A percentile compares a stretch with the other conserved stretches of the same genome.
phyloP scores from a whole-genome alignment of 2,113 vertebrate genomes.

The Gallinago jamesoni region DNA sequence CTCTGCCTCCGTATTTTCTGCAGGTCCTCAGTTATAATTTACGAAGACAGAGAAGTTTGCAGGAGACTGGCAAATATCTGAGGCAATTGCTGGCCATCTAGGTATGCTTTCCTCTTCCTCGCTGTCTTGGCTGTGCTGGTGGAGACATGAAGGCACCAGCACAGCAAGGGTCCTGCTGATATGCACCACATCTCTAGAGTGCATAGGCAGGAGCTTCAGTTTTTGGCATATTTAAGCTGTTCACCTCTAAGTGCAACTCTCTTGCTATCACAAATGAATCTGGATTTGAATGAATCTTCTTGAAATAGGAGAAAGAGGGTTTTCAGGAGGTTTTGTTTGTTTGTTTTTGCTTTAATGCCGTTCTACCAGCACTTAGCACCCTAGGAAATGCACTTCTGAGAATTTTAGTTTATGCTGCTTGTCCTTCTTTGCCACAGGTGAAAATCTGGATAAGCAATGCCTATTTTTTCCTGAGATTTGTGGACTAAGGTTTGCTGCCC shows the following conservation, averaged over 20 bases:
- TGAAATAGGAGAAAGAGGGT: not conserved
- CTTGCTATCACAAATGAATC: not conserved
- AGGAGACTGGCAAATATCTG: not conserved
- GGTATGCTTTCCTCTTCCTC: not conserved
- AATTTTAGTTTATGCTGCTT: not conserved
- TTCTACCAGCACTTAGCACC: not conserved
- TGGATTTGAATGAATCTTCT: not conserved
- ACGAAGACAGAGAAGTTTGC: not conserved
- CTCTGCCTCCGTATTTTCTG: not conserved
- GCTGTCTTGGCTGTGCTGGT: not conserved
- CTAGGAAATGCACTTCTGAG: not conserved
- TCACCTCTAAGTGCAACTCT: not conserved
- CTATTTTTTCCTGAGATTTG: not conserved
- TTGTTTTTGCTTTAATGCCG: not conserved
- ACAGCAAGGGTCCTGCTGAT: not conserved
- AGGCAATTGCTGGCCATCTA: not conserved
- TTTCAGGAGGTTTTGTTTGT: not conserved
- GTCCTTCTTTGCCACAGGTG: not conserved
- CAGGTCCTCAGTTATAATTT: not conserved
- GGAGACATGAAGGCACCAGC: not conserved
- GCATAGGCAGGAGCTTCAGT: not conserved
- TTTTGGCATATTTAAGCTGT: not conserved
- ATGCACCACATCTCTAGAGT: accelerated
- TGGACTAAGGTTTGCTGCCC: not conserved
- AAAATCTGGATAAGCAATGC: not conserved